Evolutionary conservation across 2,888 invertebrate species (phyloP).

Genomic region (Phymatocera aterrima): DNA sequence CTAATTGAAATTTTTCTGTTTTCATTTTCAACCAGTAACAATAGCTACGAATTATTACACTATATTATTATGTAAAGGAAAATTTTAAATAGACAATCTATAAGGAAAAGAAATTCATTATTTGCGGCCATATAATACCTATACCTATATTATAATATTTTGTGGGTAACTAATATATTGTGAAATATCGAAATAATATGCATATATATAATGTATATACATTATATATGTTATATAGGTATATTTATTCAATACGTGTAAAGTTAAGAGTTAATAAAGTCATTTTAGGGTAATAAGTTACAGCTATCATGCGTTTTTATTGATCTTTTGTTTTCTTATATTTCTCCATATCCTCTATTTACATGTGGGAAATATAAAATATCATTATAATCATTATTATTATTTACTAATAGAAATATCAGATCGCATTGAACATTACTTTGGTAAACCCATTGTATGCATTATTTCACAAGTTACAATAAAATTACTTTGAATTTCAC

Average conservation of each 20-base stretch:
- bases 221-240: constrained; percentile 60
- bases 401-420: background rate
- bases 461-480: background rate
- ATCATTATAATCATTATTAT: background rate
- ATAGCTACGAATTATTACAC: constrained; percentile 18
- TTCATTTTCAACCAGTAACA: background rate
- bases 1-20: constrained; percentile 30
- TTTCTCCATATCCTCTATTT: background rate
- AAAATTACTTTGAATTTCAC: too few species aligned
- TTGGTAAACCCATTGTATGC: background rate
- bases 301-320: too few species aligned
- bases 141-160: background rate
- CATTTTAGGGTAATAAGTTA: constrained; percentile 69
- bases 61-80: background rate
- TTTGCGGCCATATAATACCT: constrained; percentile 28
- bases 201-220: constrained; percentile 49
- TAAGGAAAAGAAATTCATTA: constrained; percentile 7
- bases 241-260: constrained; percentile 70
- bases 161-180: constrained; percentile 44
- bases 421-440: background rate
- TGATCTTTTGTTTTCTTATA: background rate
- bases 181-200: constrained; percentile 56
- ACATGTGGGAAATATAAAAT: too few species aligned
- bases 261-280: constrained; percentile 72
- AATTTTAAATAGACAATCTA: constrained; percentile 41